Base-by-base conservation (phyloP, 1,140 invertebrate genomes). In the Dryas iulia region DNA sequence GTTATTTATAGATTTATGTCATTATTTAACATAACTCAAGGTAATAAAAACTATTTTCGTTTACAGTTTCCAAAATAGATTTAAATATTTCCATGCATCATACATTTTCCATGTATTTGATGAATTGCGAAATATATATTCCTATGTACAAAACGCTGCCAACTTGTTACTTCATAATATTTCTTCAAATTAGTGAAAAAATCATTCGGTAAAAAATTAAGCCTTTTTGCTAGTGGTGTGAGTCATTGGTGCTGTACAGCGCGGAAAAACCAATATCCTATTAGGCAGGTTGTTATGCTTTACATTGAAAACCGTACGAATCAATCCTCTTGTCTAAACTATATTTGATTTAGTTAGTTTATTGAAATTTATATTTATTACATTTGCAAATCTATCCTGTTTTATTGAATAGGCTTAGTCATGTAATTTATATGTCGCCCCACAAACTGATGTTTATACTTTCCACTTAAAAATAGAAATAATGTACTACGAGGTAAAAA, bases 231-330 rank as follows among this genome's bases (percentile, higher is more conserved):
- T 10, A 47, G 18, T 47, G 14, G 7, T 21, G 18, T 60, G 59
- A 60, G 21, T 60, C 59, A 60, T 25, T 25, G 31, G 23, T n/a
- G 24, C 58, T 10, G 31, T 11, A 8, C 25, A 47, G 14, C 23
- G 33, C 47, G 59, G 59, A 60, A 60, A 60, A 60, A 47, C 59
- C 59, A 23, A 60, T 60, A 47, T 47, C 39, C 39, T 21, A 47
- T 47, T 47, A 39, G 33, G 33, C 33, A 39, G 33, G n/a, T 8
- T 18, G 33, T 14, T 39, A 14, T 39, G n/a, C n/a, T 39, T 39
- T 39, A 7, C 14, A 18, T 39, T 39, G n/a, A 39, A 39, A 39
- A 39, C 14, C 33, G 14, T 7, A n/a, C n/a, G n/a, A n/a, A 39
- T 14, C n/a, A 6, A 39, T 35, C n/a, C 12, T 39, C n/a, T n/a